phyloP scores from a whole-genome alignment of 2,888 invertebrate genomes.

The Odontomyia ornata region DNA sequence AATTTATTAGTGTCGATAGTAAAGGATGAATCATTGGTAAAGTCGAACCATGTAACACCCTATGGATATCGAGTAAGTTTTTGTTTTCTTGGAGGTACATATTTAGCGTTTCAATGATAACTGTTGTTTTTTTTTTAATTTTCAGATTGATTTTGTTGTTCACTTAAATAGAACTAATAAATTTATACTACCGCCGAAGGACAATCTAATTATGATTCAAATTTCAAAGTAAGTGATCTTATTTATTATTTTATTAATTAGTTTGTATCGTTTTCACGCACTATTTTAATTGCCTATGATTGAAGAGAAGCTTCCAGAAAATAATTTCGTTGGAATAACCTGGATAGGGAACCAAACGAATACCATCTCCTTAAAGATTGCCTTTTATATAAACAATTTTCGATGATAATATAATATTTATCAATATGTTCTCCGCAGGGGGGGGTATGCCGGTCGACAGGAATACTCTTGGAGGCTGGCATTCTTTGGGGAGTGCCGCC shows the following conservation, averaged over 20 bases:
- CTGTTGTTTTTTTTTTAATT: slow-evolving; percentile 45
- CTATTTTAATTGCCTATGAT: background rate
- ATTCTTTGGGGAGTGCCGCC: no score
- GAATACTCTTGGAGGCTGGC: no score
- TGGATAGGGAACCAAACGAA: background rate
- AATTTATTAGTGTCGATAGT: slow-evolving; percentile 55
- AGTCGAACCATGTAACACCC: slow-evolving; percentile 61
- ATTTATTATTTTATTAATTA: background rate
- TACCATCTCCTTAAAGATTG: no score
- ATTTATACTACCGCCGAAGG: slow-evolving; percentile 54
- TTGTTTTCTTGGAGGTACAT: background rate
- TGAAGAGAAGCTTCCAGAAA: no score
- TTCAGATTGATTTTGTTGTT: slow-evolving; percentile 62
- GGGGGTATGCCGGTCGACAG: no score
- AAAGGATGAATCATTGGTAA: slow-evolving; percentile 57
- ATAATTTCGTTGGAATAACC: no score
- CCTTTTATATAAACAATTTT: no score
- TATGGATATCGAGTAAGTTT: slow-evolving; percentile 60
- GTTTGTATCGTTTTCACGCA: background rate
- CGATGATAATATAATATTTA: no score
- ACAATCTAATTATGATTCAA: slow-evolving; percentile 1
- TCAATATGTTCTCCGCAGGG: no score
- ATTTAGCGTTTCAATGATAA: background rate
- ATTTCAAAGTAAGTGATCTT: slow-evolving; percentile 58
- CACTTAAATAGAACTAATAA: slow-evolving; percentile 59